These are phyloP conservation scores for Zygothrica quintamaculata DNA, from an alignment of 2,888 invertebrate species.

Conservation along the genomic window DNA sequence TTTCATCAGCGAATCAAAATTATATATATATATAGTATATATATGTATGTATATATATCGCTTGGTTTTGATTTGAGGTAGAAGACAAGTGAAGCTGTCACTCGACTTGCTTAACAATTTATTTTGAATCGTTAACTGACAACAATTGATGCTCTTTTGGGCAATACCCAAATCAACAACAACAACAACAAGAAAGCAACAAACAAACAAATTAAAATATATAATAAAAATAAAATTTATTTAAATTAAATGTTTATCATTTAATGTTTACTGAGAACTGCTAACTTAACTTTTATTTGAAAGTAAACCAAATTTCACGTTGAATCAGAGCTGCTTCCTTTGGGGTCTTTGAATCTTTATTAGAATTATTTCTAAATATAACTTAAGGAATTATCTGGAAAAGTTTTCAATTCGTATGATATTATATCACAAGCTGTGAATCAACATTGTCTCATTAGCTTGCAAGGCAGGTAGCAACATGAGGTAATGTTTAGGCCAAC, in stretches of 20 bases:
- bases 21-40: too few species aligned
- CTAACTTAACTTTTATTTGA: neutral
- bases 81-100: constrained; percentile 18
- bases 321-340: too few species aligned
- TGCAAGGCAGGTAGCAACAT: constrained; percentile 48
- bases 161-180: constrained; percentile 20
- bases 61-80: constrained; percentile 26
- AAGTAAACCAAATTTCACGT: too few species aligned
- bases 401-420: neutral
- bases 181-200: too few species aligned
- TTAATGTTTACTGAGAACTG: constrained; percentile 13
- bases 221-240: neutral
- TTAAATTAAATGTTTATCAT: constrained; percentile 10
- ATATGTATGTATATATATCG: too few species aligned
- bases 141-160: constrained; percentile 6
- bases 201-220: too few species aligned
- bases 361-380: too few species aligned
- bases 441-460: constrained; percentile 58
- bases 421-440: constrained; percentile 33
- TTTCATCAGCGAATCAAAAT: constrained; percentile 11
- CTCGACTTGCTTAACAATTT: constrained; percentile 15
- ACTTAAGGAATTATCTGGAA: too few species aligned
- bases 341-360: too few species aligned
- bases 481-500: constrained; percentile 35
- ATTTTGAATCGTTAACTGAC: constrained; percentile 10